Percentiles rank a stretch among this genome's conserved stretches.
Evolutionary conservation across 2,888 invertebrate genomes (phyloP).

Genomic region (Liopterus haemorrhoidalis): DNA sequence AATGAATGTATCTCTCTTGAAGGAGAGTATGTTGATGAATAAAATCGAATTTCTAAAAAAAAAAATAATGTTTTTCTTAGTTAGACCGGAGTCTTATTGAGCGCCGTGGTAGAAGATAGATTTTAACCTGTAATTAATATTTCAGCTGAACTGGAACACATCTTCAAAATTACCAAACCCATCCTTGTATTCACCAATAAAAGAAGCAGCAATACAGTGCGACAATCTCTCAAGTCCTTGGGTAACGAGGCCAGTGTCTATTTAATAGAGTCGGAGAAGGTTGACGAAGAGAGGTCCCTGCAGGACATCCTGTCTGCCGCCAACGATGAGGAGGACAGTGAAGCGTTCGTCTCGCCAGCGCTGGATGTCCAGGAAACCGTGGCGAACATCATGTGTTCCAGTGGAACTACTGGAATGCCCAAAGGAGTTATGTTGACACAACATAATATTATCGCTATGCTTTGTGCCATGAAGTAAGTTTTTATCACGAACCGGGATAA

Average conservation of each 20-base stretch:
- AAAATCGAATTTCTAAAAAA: no score
- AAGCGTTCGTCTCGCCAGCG: conserved; percentile 51
- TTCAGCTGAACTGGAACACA: conserved; percentile 33
- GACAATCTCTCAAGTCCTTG: neutral
- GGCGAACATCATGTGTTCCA: conserved; percentile 52
- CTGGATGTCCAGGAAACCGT: conserved; percentile 34
- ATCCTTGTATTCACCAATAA: conserved; percentile 34
- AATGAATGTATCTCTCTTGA: no score
- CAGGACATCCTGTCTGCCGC: no score
- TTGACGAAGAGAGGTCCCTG: no score
- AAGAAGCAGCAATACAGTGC: conserved; percentile 20
- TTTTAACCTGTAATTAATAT: conserved; percentile 1
- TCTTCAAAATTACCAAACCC: conserved; percentile 34
- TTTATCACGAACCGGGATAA: conserved; percentile 7
- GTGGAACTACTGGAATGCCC: conserved; percentile 64
- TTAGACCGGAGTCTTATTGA: no score
- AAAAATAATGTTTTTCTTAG: no score
- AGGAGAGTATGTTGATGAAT: no score
- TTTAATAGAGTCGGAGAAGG: conserved; percentile 1
- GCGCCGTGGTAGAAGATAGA: no score
- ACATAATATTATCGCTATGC: conserved; percentile 42
- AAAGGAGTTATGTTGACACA: conserved; percentile 62
- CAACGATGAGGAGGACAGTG: conserved; percentile 24
- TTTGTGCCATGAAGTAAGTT: neutral
- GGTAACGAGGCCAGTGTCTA: neutral